These are phyloP conservation scores for Sylvietta virens DNA, from an alignment of 2,113 vertebrate species.

Conservation along the genomic window DNA sequence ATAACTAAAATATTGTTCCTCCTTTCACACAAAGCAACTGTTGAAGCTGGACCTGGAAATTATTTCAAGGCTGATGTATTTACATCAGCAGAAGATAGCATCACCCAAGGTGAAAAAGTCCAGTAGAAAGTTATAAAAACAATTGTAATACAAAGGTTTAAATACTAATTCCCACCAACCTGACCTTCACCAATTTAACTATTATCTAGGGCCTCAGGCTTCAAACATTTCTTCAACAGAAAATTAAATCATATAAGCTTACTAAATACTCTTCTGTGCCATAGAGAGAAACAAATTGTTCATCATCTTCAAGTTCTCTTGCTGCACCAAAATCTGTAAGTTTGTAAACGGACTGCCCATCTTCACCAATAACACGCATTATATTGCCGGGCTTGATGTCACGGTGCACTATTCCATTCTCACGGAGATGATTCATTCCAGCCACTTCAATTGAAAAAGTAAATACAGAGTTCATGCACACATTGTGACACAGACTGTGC, in stretches of 20 bases:
- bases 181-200: neutral
- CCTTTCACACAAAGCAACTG: neutral
- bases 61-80: neutral
- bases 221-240: neutral
- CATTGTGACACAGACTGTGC: neutral
- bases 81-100: neutral
- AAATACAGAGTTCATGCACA: neutral
- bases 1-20: neutral
- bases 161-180: neutral
- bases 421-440: constrained; percentile 97
- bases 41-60: neutral
- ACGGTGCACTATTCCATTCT: constrained; percentile 96
- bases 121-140: neutral
- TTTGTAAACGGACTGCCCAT: constrained; percentile 95
- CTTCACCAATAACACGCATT: constrained; percentile 96
- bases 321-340: constrained; percentile 97
- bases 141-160: neutral
- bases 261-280: constrained; percentile 98
- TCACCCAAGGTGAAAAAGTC: neutral
- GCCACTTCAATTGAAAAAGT: constrained; percentile 77
- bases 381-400: constrained; percentile 99
- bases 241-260: constrained; percentile 43
- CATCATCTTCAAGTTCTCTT: constrained; percentile 93
- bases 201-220: neutral
- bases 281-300: constrained; percentile 98